These are phyloP conservation scores for Brevimyrus niger DNA, from an alignment of 2,113 vertebrate species.

Conservation along the genomic window DNA sequence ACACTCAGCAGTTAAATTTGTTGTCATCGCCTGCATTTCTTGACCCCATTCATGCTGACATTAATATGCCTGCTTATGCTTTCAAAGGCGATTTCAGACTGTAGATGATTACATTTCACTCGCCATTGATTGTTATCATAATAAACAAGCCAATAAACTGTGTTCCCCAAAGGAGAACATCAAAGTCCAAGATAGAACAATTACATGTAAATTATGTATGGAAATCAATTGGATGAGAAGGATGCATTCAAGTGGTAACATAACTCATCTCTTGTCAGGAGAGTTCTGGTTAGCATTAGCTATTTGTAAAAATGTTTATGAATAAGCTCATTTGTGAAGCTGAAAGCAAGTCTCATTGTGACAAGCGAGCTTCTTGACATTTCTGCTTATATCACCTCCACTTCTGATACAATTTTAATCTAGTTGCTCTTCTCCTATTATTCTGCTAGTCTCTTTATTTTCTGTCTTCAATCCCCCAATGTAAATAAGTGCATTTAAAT, in stretches of 20 bases:
- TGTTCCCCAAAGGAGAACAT: constrained; percentile 11
- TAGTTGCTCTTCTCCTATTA: not conserved
- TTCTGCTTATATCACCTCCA: not conserved
- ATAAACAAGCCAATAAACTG: constrained; percentile 31
- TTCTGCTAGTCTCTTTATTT: not conserved
- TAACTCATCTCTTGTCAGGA: constrained; percentile 28
- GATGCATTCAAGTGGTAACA: constrained; percentile 19
- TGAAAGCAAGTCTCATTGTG: constrained; percentile 7
- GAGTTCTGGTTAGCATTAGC: constrained; percentile 21
- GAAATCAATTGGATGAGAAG: constrained; percentile 6
- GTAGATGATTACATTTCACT: constrained; percentile 49
- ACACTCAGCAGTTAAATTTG: constrained; percentile 38
- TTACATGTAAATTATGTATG: constrained; percentile 25
- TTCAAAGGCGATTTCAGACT: constrained; percentile 39
- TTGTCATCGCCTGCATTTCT: constrained; percentile 36
- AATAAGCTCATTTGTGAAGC: not conserved
- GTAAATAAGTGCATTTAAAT: not conserved
- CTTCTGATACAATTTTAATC: constrained; percentile 7
- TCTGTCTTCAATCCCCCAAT: not conserved
- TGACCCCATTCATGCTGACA: constrained; percentile 10
- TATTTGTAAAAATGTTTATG: constrained; percentile 21
- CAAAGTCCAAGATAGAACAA: constrained; percentile 10
- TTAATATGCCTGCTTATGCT: constrained; percentile 28
- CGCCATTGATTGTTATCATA: constrained; percentile 28
- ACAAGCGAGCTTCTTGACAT: constrained; percentile 30